Conservation (phyloP, 37 sponge, comb jelly and placozoan species). For the Axinella damicornis region DNA sequence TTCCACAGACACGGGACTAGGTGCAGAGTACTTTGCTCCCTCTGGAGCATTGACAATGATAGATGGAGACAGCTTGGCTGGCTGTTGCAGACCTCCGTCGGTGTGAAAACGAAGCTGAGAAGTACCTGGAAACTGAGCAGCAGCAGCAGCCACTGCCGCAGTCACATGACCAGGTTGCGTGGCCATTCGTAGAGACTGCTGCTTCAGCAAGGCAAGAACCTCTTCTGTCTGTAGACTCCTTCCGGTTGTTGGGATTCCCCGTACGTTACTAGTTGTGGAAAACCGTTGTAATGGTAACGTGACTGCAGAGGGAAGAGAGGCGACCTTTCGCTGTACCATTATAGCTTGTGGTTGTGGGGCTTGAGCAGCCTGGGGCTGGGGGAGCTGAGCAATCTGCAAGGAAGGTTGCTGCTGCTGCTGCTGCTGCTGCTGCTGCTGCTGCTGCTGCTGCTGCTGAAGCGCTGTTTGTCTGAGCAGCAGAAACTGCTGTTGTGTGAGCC, state of each 20-base stretch:
- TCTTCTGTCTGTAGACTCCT: constrained; percentile 66
- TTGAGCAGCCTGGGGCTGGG: not conserved
- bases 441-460: constrained; percentile 47
- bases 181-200: constrained; percentile 64
- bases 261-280: constrained; percentile 7
- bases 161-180: constrained; percentile 8
- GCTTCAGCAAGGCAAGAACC: constrained; percentile 70
- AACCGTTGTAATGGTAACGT: constrained; percentile 42
- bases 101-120: not conserved
- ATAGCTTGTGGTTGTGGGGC: not conserved
- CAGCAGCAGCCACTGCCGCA: not conserved
- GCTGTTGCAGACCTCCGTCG: not conserved
- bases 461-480: constrained; percentile 48
- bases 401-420: constrained; percentile 15
- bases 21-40: not conserved
- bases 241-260: constrained; percentile 14
- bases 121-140: not conserved
- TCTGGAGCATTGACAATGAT: not conserved
- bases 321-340: constrained; percentile 26
- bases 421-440: too few species aligned
- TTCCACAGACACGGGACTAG: not conserved
- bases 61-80: not conserved
- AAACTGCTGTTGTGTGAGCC: constrained; percentile 55
- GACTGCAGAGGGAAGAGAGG: constrained; percentile 36
- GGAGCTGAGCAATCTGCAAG: not conserved